A percentile compares a stretch with the other conserved stretches of the same genome.
phyloP scores from a whole-genome alignment of 2,888 invertebrate species.

The Drosophila niveifrons region DNA sequence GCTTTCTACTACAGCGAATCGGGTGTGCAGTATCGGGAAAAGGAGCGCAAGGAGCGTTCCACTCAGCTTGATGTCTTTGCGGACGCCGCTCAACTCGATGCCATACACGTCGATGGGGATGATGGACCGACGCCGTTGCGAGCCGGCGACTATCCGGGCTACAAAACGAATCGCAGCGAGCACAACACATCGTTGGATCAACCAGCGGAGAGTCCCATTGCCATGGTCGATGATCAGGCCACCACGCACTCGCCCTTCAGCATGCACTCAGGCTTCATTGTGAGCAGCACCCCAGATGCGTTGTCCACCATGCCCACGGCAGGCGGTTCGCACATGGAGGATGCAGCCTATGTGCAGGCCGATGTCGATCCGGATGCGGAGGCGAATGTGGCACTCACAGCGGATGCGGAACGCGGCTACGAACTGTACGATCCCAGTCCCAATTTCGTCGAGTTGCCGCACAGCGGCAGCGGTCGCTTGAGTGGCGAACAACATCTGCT shows the following conservation, averaged over 20 bases:
- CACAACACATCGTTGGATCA: constrained; percentile 82
- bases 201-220: constrained; percentile 82
- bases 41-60: constrained; percentile 69
- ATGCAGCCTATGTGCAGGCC: constrained; percentile 75
- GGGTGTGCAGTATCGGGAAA: constrained; percentile 68
- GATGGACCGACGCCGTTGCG: constrained; percentile 84
- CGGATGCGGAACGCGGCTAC: constrained; percentile 71
- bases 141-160: constrained; percentile 83
- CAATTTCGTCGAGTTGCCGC: constrained; percentile 72
- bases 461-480: constrained; percentile 56
- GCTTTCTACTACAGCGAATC: constrained; percentile 89
- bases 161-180: constrained; percentile 81
- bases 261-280: constrained; percentile 81
- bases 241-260: constrained; percentile 84
- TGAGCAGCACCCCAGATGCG: constrained; percentile 83
- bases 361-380: constrained; percentile 72
- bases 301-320: constrained; percentile 80
- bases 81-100: constrained; percentile 58
- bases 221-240: constrained; percentile 76
- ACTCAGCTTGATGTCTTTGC: constrained; percentile 60
- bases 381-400: constrained; percentile 22
- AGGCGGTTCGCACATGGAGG: constrained; percentile 62
- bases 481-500: constrained; percentile 79
- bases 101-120: constrained; percentile 70
- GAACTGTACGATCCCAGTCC: constrained; percentile 83